Base-by-base conservation (phyloP, 2,113 vertebrate species). In the Nannobrachium achirus region DNA sequence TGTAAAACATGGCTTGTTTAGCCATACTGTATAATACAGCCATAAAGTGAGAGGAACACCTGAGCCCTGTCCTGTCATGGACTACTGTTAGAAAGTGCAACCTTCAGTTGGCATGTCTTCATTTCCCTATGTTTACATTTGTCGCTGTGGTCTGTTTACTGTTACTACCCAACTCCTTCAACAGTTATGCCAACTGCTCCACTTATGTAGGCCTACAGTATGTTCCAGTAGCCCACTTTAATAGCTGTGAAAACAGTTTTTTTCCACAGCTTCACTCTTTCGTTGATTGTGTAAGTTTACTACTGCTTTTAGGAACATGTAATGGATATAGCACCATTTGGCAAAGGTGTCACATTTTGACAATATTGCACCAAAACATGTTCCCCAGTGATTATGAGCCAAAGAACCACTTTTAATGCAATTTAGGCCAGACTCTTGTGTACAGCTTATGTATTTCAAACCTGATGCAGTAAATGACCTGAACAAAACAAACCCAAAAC, bases 401-500 rank as follows among this genome's bases (percentile, higher is more conserved):
- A 5, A 33, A 33, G 25, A 33, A 33, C 25, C 25, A 33, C 25
- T 33, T 33, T 4, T 33, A 33, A 5, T 33, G 25, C 25, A 3
- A 33, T 33, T 33, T 33, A n/a, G n/a, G n/a, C n/a, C n/a, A n/a
- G n/a, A n/a, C n/a, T n/a, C n/a, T n/a, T n/a, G n/a, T n/a, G n/a
- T n/a, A n/a, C n/a, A n/a, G n/a, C n/a, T n/a, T n/a, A n/a, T n/a
- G n/a, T 69, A 45, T 62, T 77, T 69, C 14, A 20, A 75, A 58
- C 41, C 13, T 56, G 33, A 19, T 46, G 11, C 25, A 57, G 18
- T 11, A 67, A 38, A 56, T 44, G 10, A 39, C 19, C 53, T n/a
- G n/a, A n/a, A n/a, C n/a, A n/a, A n/a, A n/a, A n/a, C n/a, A n/a
- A 49, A 76, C 63, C 49, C 66, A 61, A 71, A 85, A 63, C 60